Evolutionary conservation across 2,888 invertebrate species (phyloP).

Genomic region (Emmelina monodactyla): DNA sequence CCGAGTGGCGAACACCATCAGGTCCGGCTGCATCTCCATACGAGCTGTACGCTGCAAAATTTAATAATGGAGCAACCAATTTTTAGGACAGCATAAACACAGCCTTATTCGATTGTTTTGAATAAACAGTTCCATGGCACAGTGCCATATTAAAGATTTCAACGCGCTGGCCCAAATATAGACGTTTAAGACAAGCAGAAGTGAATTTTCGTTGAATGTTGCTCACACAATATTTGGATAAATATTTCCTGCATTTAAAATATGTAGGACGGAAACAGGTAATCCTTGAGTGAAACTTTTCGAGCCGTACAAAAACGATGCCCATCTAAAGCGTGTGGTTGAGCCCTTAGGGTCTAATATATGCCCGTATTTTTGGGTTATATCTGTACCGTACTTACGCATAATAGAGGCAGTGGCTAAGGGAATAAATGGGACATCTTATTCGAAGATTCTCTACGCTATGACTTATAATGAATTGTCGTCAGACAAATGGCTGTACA

Average conservation of each 20-base stretch:
- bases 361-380: neutral
- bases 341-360: neutral
- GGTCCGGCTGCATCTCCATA: slow-evolving; percentile 40
- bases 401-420: neutral
- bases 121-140: no score
- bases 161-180: no score
- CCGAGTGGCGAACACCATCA: slow-evolving; percentile 31
- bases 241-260: no score
- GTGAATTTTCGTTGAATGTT: no score
- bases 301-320: neutral
- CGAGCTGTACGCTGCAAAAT: slow-evolving; percentile 30
- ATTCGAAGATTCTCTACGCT: neutral
- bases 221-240: no score
- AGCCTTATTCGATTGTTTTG: no score
- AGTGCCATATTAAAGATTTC: no score
- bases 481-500: neutral
- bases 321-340: neutral
- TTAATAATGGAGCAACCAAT: no score
- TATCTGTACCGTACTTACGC: neutral
- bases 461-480: neutral
- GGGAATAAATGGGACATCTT: neutral
- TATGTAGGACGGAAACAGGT: no score
- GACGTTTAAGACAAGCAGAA: no score
- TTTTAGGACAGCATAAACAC: no score
- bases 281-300: no score